Base-by-base conservation (phyloP, 2,113 vertebrate species). In the Odontesthes bonariensis region DNA sequence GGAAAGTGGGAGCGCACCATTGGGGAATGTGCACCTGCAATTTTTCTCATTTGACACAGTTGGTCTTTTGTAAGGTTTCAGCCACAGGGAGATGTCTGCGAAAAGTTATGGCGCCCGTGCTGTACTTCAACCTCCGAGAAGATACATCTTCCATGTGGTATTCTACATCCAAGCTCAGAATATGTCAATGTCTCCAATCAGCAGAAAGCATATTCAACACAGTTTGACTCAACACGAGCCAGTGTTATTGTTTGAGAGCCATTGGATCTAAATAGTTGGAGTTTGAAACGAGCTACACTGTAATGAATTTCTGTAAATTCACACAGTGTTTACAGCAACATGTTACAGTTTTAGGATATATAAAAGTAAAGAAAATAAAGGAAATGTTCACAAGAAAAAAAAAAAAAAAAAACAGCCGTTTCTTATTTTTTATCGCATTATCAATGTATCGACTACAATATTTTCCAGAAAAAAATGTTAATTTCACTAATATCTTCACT, bases 1-100 rank as follows among this genome's bases (percentile, higher is more conserved):
- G 67, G 69, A 32, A 19, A 59, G 59, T 66, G 75, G 74, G 80
- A 79, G 83, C 62, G 65, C 40, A 71, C 73, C 75, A 32, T 75
- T 75, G 64, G 87, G 90, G 90, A 91, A 91, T 90, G 89, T 82
- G 91, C 91, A 94, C 92, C 91, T 93, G 91, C 87, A 89, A 84
- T 88, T 86, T 86, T 84, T 92, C 88, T 90, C 79, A 83, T 88
- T 89, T 85, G 91, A 90, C 87, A 93, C 88, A 92, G 84, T 88
- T 82, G 75, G 75, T 89, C 90, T 91, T 89, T 92, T 93, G 91
- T 91, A 65, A 77, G 83, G 73, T 86, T 78, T 22, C 33, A 13
- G 63, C 77, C 73, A 73, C 60, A 52, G 73, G 67, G 79, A 82
- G 67, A 81, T 77, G 86, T 82, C 84, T 84, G 59, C 64, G 75